Conservation (phyloP, 2,113 vertebrate genomes). For the Macquaria australasica region DNA sequence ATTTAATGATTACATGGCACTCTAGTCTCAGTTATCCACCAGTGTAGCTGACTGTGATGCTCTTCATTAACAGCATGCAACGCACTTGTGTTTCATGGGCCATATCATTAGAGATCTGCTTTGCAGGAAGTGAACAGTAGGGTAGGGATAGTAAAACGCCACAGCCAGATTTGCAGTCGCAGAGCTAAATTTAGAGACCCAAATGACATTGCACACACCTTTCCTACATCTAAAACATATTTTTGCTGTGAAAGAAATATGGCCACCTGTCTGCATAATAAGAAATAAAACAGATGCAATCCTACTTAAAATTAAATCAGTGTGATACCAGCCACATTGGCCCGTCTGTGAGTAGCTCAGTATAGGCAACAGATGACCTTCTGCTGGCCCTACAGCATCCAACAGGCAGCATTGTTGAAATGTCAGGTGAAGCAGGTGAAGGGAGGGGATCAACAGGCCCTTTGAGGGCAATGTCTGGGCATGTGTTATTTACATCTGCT, state of each 20-base stretch:
- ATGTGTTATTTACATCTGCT: slow-evolving; percentile 24
- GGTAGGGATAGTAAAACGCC: slow-evolving; percentile 19
- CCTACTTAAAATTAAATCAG: neutral
- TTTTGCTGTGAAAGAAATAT: neutral
- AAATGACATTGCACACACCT: slow-evolving; percentile 13
- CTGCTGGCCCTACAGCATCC: slow-evolving; percentile 33
- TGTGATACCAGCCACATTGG: too few species aligned
- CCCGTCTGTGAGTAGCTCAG: neutral
- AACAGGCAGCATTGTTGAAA: slow-evolving; percentile 45
- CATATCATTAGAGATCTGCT: slow-evolving; percentile 71
- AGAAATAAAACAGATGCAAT: neutral
- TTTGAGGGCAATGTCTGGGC: slow-evolving; percentile 19
- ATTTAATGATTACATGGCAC: slow-evolving; percentile 65
- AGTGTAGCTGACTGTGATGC: slow-evolving; percentile 58
- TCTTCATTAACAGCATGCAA: slow-evolving; percentile 77
- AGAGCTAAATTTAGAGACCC: slow-evolving; percentile 10
- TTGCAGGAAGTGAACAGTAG: slow-evolving; percentile 49
- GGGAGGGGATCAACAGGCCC: slow-evolving; percentile 6
- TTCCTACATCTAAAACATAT: neutral
- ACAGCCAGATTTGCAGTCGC: slow-evolving; percentile 7
- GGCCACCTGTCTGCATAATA: neutral
- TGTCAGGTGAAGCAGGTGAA: slow-evolving; percentile 51
- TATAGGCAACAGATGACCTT: slow-evolving; percentile 45
- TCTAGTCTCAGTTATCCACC: slow-evolving; percentile 53
- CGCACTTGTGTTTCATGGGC: slow-evolving; percentile 74